Percentiles rank a stretch among this genome's conserved stretches.
Conservation (phyloP, 1,140 invertebrate genomes). For the Tetramorium alpestre region DNA sequence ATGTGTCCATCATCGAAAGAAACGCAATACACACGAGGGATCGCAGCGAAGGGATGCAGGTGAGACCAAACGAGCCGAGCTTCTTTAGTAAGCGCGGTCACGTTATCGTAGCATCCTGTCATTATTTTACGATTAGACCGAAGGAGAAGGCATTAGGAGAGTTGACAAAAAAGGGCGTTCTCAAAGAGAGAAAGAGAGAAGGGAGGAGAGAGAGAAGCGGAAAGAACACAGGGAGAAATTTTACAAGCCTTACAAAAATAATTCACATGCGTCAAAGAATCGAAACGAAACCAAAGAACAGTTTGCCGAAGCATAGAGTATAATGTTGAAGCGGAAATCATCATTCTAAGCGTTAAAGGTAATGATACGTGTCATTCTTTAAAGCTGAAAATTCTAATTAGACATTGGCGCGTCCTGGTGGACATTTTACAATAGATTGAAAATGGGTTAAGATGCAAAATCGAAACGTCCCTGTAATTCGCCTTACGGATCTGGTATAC, state of each 20-base stretch:
- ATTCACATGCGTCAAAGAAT: background rate
- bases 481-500: background rate
- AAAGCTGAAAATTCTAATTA: background rate
- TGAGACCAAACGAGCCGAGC: conserved; percentile 42
- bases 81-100: conserved; percentile 54
- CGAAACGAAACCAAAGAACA: background rate
- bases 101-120: conserved; percentile 68
- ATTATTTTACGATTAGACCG: conserved; percentile 82
- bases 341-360: background rate
- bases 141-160: conserved; percentile 57
- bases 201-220: conserved; percentile 3
- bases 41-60: conserved; percentile 9
- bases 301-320: background rate
- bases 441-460: background rate
- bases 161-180: conserved; percentile 53
- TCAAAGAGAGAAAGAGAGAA: background rate
- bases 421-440: background rate
- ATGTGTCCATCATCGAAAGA: conserved; percentile 33
- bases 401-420: background rate
- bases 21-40: background rate
- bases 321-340: background rate
- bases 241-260: conserved; percentile 60
- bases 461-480: background rate
- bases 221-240: conserved; percentile 1
- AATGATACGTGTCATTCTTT: background rate